A percentile compares a stretch with the other conserved stretches of the same genome.
These are phyloP conservation scores for Psilopogon haemacephalus DNA, from an alignment of 2,113 vertebrate species.

Conservation along the genomic window DNA sequence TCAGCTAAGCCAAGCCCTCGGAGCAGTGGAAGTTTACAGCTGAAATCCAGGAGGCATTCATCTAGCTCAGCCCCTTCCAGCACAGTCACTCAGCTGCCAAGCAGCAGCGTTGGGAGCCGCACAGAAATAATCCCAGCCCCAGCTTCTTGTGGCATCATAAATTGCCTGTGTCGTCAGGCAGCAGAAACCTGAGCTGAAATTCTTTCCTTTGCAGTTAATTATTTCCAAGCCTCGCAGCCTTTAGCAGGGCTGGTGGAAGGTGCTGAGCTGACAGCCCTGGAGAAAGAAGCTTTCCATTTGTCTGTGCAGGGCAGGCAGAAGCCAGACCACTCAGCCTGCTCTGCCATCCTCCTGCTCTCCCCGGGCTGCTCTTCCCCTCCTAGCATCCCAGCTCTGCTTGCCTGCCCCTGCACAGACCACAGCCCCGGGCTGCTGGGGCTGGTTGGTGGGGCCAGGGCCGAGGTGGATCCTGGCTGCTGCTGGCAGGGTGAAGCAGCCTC, in stretches of 20 bases:
- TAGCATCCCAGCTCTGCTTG: not conserved
- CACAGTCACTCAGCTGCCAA: slow-evolving; percentile 21
- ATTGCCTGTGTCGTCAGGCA: slow-evolving; percentile 43
- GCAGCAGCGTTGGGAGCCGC: slow-evolving; percentile 32
- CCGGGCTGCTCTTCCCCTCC: not conserved
- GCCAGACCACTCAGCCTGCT: not conserved
- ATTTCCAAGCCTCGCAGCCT: slow-evolving; percentile 32
- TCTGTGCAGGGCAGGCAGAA: not conserved
- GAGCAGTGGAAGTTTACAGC: not conserved
- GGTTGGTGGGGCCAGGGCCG: not conserved
- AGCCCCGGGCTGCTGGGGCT: not conserved
- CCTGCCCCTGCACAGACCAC: not conserved
- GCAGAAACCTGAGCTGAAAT: slow-evolving; percentile 31
- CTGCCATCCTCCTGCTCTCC: not conserved
- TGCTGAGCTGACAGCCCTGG: not conserved
- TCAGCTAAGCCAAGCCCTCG: not conserved
- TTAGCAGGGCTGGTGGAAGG: not conserved
- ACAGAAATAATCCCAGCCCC: slow-evolving; percentile 27
- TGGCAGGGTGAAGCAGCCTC: not conserved
- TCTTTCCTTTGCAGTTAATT: slow-evolving; percentile 38
- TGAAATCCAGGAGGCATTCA: not conserved
- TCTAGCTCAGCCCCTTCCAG: slow-evolving; percentile 19
- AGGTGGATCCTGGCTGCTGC: not conserved
- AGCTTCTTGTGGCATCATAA: slow-evolving; percentile 55
- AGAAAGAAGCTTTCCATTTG: not conserved